Evolutionary conservation across 2,888 invertebrate species (phyloP).

Genomic region (Minunthozetes semirufus): DNA sequence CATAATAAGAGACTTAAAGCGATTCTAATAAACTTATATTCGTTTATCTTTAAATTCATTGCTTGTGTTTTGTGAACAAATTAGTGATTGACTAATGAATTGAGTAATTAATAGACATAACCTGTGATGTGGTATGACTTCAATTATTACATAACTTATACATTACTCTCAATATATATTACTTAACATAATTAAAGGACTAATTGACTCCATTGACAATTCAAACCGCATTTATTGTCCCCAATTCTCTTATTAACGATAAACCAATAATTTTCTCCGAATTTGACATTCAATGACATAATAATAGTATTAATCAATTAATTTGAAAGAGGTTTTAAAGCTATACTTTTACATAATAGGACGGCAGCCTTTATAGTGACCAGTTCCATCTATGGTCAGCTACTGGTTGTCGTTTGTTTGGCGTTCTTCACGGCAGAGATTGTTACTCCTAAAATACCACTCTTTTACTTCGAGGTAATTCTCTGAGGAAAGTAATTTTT

Average conservation of each 20-base stretch:
- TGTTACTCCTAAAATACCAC: slow-evolving; percentile 81
- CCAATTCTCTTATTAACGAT: background rate
- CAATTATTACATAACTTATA: background rate
- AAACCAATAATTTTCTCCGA: background rate
- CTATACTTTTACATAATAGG: slow-evolving; percentile 52
- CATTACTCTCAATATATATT: background rate
- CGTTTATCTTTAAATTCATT: background rate
- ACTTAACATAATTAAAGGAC: background rate
- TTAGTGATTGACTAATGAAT: background rate
- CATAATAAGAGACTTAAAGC: background rate
- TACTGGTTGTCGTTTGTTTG: slow-evolving; percentile 84
- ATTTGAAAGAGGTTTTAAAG: slow-evolving; percentile 1
- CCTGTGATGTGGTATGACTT: slow-evolving; percentile 13
- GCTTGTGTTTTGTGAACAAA: background rate
- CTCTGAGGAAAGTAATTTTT: background rate
- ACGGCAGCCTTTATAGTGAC: slow-evolving; percentile 89
- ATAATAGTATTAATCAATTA: too few relatives aligned
- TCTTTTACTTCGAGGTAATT: slow-evolving; percentile 73
- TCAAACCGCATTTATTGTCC: slow-evolving; percentile 19
- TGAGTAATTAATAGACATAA: background rate
- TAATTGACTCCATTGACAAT: background rate
- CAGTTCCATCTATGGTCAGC: slow-evolving; percentile 92
- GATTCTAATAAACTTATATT: background rate
- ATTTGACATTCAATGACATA: background rate
- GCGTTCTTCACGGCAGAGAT: slow-evolving; percentile 92